A percentile compares a stretch with the other conserved stretches of the same genome.
phyloP scores from a whole-genome alignment of 2,113 vertebrate genomes.

The Vulpes ferrilata region DNA sequence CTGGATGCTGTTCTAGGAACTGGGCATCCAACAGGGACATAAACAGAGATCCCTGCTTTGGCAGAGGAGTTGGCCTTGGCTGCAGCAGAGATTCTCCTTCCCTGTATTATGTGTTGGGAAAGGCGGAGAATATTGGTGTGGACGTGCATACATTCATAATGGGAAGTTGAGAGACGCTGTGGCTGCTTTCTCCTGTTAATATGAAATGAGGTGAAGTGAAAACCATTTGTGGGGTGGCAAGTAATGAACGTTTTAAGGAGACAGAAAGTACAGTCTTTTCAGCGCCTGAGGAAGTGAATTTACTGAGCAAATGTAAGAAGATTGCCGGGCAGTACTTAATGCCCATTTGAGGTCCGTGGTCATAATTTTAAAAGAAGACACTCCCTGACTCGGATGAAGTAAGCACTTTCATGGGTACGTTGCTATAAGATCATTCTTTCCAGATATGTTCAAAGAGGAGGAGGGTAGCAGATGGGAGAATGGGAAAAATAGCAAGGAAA shows the following conservation, averaged over 20 bases:
- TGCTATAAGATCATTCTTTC: neutral
- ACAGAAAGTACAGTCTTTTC: neutral
- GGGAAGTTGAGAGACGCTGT: neutral
- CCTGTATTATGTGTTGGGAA: neutral
- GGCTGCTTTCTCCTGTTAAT: neutral
- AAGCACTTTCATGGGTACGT: neutral
- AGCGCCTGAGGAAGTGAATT: neutral
- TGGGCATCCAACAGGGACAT: neutral
- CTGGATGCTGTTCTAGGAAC: neutral
- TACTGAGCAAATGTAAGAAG: neutral
- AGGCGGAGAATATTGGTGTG: neutral
- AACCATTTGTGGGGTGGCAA: neutral
- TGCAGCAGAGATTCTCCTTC: neutral
- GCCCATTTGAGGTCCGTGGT: neutral
- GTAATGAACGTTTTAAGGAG: neutral
- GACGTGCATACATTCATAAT: neutral
- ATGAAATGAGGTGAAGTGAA: neutral
- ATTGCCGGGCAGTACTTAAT: neutral
- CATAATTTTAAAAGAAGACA: conserved; percentile 13
- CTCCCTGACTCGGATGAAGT: neutral
- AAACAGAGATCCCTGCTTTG: neutral
- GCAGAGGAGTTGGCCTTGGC: neutral
- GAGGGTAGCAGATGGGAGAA: neutral
- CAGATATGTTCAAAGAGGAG: neutral
- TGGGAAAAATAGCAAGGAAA: neutral